These are phyloP conservation scores for Butorides virescens DNA, from an alignment of 2,113 vertebrate genomes.

Conservation along the genomic window DNA sequence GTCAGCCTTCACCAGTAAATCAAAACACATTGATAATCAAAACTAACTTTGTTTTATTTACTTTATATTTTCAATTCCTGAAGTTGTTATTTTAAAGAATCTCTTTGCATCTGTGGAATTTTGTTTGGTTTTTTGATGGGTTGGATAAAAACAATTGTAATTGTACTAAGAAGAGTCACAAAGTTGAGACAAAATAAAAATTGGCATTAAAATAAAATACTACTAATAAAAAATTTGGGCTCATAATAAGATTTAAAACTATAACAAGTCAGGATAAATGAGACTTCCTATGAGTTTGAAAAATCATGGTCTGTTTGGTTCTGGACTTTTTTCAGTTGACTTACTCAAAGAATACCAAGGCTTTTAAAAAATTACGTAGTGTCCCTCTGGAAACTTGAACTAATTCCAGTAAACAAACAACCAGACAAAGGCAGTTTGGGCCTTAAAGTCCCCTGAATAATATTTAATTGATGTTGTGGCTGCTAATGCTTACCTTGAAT, in stretches of 20 bases:
- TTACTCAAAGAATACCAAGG: neutral
- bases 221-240: neutral
- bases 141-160: neutral
- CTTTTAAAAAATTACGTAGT: constrained; percentile 17
- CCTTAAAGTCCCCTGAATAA: neutral
- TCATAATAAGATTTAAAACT: neutral
- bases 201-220: neutral
- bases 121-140: neutral
- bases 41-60: neutral
- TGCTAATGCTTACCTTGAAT: constrained; percentile 82
- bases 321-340: neutral
- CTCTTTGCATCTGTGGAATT: neutral
- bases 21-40: neutral
- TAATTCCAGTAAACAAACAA: neutral
- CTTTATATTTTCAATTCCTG: neutral
- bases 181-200: neutral
- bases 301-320: neutral
- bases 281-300: neutral
- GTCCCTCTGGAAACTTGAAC: constrained; percentile 18
- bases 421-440: neutral
- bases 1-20: neutral
- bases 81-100: neutral
- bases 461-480: neutral
- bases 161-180: neutral
- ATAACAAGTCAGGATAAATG: neutral